A percentile compares a stretch with the other conserved stretches of the same genome.
phyloP scores from a whole-genome alignment of 2,797 vertebrate genomes.

The Myotis planiceps region DNA sequence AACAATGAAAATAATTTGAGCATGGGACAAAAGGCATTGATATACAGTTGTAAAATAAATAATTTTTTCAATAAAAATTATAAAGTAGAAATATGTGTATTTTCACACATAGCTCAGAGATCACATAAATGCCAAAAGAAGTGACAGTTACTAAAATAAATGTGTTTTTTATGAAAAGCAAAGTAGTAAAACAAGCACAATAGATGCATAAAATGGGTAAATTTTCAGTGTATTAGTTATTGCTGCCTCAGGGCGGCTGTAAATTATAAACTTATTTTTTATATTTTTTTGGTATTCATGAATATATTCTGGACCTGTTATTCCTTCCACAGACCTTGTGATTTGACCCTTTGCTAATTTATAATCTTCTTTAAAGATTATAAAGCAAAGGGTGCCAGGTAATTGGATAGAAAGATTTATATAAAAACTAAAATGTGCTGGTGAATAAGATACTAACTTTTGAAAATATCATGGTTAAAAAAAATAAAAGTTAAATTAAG shows the following conservation, averaged over 20 bases:
- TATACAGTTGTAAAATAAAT: conserved; percentile 84
- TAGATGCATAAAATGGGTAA: conserved; percentile 87
- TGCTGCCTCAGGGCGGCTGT: conserved; percentile 82
- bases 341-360: conserved; percentile 82
- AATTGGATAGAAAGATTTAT: conserved; percentile 60
- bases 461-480: neutral
- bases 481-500: neutral
- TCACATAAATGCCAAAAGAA: conserved; percentile 87
- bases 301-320: conserved; percentile 80
- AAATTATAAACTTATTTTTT: conserved; percentile 86
- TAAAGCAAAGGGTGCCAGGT: conserved; percentile 78
- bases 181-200: conserved; percentile 87
- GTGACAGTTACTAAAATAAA: conserved; percentile 87
- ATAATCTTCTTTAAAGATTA: conserved; percentile 80
- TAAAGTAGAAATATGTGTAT: conserved; percentile 78
- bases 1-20: conserved; percentile 78
- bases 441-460: conserved; percentile 67
- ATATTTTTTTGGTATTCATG: conserved; percentile 79
- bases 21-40: conserved; percentile 75
- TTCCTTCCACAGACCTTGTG: conserved; percentile 75
- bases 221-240: conserved; percentile 87
- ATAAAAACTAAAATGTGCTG: conserved; percentile 69
- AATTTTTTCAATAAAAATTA: conserved; percentile 84
- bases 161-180: conserved; percentile 86
- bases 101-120: conserved; percentile 84